Base-by-base conservation (phyloP, 1,140 invertebrate species). In the Orchesella cincta region DNA sequence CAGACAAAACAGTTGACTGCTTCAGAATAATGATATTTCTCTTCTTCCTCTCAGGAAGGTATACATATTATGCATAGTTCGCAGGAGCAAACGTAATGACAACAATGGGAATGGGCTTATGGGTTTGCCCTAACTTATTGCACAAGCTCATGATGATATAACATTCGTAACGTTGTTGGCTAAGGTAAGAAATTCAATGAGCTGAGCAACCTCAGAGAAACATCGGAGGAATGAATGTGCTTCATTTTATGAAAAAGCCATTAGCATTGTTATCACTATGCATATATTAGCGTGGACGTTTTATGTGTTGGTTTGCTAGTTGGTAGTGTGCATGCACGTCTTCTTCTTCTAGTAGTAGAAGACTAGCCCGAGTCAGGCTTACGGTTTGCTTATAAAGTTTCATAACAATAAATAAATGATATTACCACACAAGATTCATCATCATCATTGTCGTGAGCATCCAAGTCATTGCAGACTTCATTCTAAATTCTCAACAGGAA, bases 401-500 rank as follows among this genome's bases (percentile, higher is more conserved):
- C 52, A 57, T 57, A 12, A 14, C 14, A 18, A 12, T 57, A 57
- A 8, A 18, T 57, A 14, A 12, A 14, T 8, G 8, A 57, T 18
- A 57, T 8, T 18, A 18, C 23, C 14, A n/a, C 23, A 57, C 52
- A 14, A 57, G 3, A 57, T 5, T 57, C 3, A 12, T n/a, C 23
- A 3, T 12, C 8, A 23, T 12, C 8, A 57, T 57, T n/a, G 23
- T 18, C 8, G 23, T 57, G 23, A 57, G 23, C 23, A 57, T 14
- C 23, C 8, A 57, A 57, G 23, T 57, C 3, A n/a, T 14, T n/a
- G 52, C 8, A 57, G 23, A 57, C 3, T 57, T 57, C 52, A 57
- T 57, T 57, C 52, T 57, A 8, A 57, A 57, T 57, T 57, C 52
- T n/a, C 14, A n/a, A 57, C 52, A 57, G 52, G 52, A 57, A 57